phyloP scores from a whole-genome alignment of 2,888 invertebrate genomes.

The Sphaerophoria rueppellii region DNA sequence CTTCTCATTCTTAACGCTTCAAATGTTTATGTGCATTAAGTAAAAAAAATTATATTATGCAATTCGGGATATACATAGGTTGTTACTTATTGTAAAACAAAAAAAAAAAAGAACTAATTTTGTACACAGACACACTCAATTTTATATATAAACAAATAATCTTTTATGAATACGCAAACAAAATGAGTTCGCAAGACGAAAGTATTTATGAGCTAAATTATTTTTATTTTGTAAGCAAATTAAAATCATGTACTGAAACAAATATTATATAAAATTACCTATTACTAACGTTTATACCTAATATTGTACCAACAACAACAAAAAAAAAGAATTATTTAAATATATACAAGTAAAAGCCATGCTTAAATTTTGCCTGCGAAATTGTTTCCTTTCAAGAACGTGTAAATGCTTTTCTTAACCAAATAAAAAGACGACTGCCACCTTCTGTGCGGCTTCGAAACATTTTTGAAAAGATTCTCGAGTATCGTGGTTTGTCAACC shows the following conservation, averaged over 20 bases:
- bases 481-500: not conserved
- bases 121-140: conserved; percentile 50
- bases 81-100: conserved; percentile 66
- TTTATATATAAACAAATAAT: conserved; percentile 1
- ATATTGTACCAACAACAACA: conserved; percentile 65
- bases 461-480: not conserved
- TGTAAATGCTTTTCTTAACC: conserved; percentile 25
- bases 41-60: conserved; percentile 20
- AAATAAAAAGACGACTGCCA: not conserved
- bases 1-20: no score
- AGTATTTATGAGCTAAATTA: conserved; percentile 37
- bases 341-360: conserved; percentile 52
- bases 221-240: conserved; percentile 41
- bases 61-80: conserved; percentile 68
- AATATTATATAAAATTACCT: conserved; percentile 63
- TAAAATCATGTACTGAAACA: conserved; percentile 70
- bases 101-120: conserved; percentile 44
- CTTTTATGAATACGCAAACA: conserved; percentile 37
- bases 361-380: conserved; percentile 6
- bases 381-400: conserved; percentile 1
- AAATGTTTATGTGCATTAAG: conserved; percentile 24
- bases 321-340: conserved; percentile 54
- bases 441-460: not conserved
- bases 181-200: conserved; percentile 57
- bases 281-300: conserved; percentile 70